Base-by-base conservation (phyloP, 2,113 vertebrate genomes). In the Gopherus flavomarginatus region DNA sequence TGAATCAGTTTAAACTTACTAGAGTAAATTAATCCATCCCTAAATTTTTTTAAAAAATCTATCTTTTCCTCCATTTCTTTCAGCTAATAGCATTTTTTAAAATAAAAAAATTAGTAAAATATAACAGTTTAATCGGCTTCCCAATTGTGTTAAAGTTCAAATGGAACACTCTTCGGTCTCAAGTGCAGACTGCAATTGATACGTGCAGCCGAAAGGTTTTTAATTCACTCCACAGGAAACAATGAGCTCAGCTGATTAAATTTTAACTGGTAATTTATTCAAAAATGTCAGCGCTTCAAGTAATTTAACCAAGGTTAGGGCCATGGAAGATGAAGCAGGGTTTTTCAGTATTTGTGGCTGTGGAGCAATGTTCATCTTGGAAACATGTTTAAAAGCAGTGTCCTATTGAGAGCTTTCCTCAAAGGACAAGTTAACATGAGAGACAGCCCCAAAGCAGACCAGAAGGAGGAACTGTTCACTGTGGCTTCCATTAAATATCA, bases 221-320 rank as follows among this genome's bases (percentile, higher is more conserved):
- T 94, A 93, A 97, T 95, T 95, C 84, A 4, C 93, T 92, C 92
- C 21, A 81, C 11, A 3, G 89, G 95, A 95, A 97, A 69, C 11
- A 12, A 95, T 27, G 83, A 88, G 89, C 44, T 72, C 88, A 59
- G 80, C 6, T 96, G 97, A 97, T 97, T 91, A 97, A 94, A 91
- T 56, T 78, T 82, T 49, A 89, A 29, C 85, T 14, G 87, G 82
- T 53, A 81, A 88, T 93, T 93, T 80, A 69, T 85, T 95, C 81
- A 91, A 78, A 13, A 52, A 84, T 44, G 9, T 79, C 95, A 86
- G 77, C 83, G 3, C 22, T 57, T 65, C 80, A 0, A 0, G 83
- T 38, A 57, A 42, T n/a, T 44, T 62, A 10, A 6, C 69, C 27
- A 86, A 69, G 27, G 72, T n/a, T 54, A n/a, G 79, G 35, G 80